Evolutionary conservation across 1,140 invertebrate genomes (phyloP).

Genomic region (Holotrichia oblita): DNA sequence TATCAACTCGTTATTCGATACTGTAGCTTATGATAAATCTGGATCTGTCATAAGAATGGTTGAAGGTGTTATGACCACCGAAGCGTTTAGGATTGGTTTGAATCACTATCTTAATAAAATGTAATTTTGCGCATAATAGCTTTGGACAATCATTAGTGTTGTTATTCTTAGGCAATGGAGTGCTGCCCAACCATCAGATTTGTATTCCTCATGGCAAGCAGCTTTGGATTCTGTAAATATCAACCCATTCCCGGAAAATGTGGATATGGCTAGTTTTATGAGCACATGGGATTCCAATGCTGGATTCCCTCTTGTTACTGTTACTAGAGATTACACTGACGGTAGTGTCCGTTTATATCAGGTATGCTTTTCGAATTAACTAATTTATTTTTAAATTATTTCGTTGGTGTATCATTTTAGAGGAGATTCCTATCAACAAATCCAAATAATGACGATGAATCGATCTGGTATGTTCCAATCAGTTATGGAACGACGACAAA

Average conservation of each 20-base stretch:
- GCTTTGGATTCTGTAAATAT: slow-evolving; percentile 62
- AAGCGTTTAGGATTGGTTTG: slow-evolving; percentile 10
- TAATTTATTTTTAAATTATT: no score
- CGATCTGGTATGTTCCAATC: slow-evolving; percentile 66
- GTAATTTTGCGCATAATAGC: not conserved
- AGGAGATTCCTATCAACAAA: not conserved
- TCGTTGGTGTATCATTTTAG: no score
- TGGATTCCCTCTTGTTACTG: slow-evolving; percentile 73
- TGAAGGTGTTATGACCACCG: slow-evolving; percentile 22
- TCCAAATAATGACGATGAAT: slow-evolving; percentile 43
- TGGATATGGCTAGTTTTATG: slow-evolving; percentile 65
- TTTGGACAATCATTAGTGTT: not conserved
- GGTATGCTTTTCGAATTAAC: slow-evolving; percentile 2
- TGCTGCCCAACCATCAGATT: slow-evolving; percentile 71
- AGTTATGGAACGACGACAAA: slow-evolving; percentile 63
- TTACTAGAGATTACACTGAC: slow-evolving; percentile 62
- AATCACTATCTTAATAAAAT: slow-evolving; percentile 23
- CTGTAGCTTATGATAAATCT: slow-evolving; percentile 78
- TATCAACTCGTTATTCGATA: slow-evolving; percentile 81
- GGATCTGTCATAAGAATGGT: slow-evolving; percentile 42
- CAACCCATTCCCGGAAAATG: slow-evolving; percentile 52
- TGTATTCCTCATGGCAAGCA: slow-evolving; percentile 73
- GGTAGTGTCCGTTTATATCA: slow-evolving; percentile 29
- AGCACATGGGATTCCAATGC: slow-evolving; percentile 76
- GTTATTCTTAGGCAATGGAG: slow-evolving; percentile 39